phyloP scores from a whole-genome alignment of 1,140 invertebrate species.

The Heliothis virescens region DNA sequence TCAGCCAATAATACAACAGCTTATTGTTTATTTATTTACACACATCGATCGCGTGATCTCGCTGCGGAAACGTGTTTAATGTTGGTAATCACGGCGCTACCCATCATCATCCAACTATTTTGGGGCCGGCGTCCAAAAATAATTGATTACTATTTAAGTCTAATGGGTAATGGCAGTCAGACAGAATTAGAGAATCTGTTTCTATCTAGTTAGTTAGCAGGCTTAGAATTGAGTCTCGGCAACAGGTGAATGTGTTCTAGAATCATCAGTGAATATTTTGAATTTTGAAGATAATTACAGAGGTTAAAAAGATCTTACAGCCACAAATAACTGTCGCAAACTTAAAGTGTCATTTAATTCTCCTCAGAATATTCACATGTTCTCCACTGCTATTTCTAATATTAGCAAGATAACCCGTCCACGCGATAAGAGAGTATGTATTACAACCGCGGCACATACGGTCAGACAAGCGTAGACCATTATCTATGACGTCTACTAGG shows the following conservation, averaged over 20 bases:
- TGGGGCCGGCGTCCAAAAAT: slow-evolving; percentile 9
- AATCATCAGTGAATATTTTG: too few relatives aligned
- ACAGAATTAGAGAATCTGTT: too few relatives aligned
- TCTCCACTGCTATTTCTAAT: slow-evolving; percentile 29
- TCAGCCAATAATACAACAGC: slow-evolving; percentile 4
- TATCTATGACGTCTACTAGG: slow-evolving; percentile 55
- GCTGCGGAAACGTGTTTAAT: slow-evolving; percentile 15
- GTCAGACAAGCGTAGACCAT: slow-evolving; percentile 50
- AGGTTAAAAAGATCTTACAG: too few relatives aligned
- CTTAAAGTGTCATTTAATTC: neutral
- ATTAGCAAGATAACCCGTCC: slow-evolving; percentile 12
- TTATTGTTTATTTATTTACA: slow-evolving; percentile 42
- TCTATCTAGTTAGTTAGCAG: too few relatives aligned
- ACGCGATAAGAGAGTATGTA: slow-evolving; percentile 26
- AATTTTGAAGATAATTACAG: too few relatives aligned
- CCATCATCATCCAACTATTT: slow-evolving; percentile 16
- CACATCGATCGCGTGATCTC: slow-evolving; percentile 36
- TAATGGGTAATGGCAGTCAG: too few relatives aligned
- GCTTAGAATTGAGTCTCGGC: too few relatives aligned
- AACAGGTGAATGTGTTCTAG: too few relatives aligned
- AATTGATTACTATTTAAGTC: slow-evolving; percentile 3
- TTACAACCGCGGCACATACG: slow-evolving; percentile 32
- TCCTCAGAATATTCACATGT: slow-evolving; percentile 1
- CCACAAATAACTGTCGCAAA: too few relatives aligned
- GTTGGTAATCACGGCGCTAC: slow-evolving; percentile 10